Base-by-base conservation (phyloP, 2,113 vertebrate species). In the Eublepharis macularius region DNA sequence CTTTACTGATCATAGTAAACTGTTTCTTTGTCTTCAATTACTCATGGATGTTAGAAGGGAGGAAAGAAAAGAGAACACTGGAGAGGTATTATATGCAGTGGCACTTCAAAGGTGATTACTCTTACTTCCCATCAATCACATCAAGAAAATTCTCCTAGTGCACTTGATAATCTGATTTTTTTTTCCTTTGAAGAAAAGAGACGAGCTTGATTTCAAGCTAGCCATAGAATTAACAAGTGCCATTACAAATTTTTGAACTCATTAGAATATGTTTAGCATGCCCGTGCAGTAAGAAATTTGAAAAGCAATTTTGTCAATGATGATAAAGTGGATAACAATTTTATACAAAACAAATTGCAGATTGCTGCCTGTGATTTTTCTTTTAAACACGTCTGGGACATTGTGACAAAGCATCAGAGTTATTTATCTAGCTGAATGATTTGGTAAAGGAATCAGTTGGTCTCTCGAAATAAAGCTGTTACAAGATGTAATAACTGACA, bases 61-160 rank as follows among this genome's bases (percentile, higher is more conserved):
- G 68, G 93, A 86, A 92, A 96, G 91, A 93, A 95, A 95, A 88
- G 93, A 93, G 93, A 96, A 93, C 85, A 86, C 88, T 87, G 19
- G 90, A 95, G 87, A 95, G 89, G 94, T 95, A 91, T 95, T 95
- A 95, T 94, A 91, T 89, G 80, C 91, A 94, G 90, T 91, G 87
- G 81, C 95, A 96, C 95, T 96, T 97, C 95, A 96, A 95, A 96
- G 94, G 95, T 95, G 95, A 96, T 96, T 96, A 95, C 93, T 94
- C 96, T 95, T 93, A 94, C 93, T 94, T 95, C 90, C 94, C 87
- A 95, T 96, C 96, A 97, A 92, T 97, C 96, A 96, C 73, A 89
- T 92, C 91, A 95, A 95, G 95, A 95, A 95, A 96, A 95, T 95
- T 94, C 92, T 95, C 83, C 91, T 90, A 91, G 87, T 90, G 90